These are phyloP conservation scores for Amphipyra berbera DNA, from an alignment of 2,888 invertebrate genomes.

Conservation along the genomic window DNA sequence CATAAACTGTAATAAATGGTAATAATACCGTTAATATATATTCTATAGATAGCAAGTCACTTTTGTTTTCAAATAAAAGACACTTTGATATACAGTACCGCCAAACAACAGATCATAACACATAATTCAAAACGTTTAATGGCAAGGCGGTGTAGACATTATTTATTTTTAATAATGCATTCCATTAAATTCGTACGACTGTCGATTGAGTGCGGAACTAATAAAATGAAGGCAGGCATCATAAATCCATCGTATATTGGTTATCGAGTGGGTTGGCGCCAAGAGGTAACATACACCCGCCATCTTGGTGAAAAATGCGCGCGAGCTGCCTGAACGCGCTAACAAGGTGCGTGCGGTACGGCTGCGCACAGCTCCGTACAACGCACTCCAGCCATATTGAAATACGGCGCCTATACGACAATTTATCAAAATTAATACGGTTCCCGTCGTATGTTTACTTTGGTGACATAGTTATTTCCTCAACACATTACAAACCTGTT, in stretches of 20 bases:
- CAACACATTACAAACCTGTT: constrained; percentile 65
- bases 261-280: constrained; percentile 76
- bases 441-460: constrained; percentile 65
- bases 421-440: constrained; percentile 72
- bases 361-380: constrained; percentile 40
- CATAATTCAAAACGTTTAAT: constrained; percentile 61
- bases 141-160: constrained; percentile 55
- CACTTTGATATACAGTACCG: constrained; percentile 39
- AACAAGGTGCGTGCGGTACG: constrained; percentile 65
- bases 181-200: constrained; percentile 57
- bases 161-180: constrained; percentile 70
- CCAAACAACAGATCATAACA: constrained; percentile 55
- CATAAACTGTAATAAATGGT: constrained; percentile 35
- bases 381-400: constrained; percentile 62
- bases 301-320: constrained; percentile 76
- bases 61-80: constrained; percentile 52
- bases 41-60: constrained; percentile 25
- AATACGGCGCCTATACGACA: constrained; percentile 67
- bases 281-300: constrained; percentile 65
- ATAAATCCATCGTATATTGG: constrained; percentile 72
- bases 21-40: constrained; percentile 21
- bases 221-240: constrained; percentile 68
- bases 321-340: constrained; percentile 58
- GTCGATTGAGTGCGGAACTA: constrained; percentile 57
- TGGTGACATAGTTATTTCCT: constrained; percentile 69